Base-by-base conservation (phyloP, 2,797 vertebrate species). In the Sebastolobus alascanus region DNA sequence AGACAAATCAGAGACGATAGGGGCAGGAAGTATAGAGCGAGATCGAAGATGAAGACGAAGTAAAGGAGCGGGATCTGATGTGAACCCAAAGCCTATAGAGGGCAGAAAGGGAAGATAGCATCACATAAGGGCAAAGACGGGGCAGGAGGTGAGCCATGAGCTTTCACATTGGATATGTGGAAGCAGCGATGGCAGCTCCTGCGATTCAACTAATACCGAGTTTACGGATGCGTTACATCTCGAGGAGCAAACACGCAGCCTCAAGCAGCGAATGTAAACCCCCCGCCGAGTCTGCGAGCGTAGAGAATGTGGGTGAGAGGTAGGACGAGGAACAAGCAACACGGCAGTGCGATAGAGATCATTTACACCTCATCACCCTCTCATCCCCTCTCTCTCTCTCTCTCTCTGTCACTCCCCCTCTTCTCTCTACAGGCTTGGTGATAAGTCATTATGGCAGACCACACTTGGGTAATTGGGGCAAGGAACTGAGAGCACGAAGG, bases 391-490 rank as follows among this genome's bases (percentile, higher is more conserved):
- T 10, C 59, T n/a, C 29, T 55, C 66, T 20, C 35, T 14, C 37
- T 50, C 70, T 66, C 68, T 40, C 68, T 9, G 3, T 75, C 77
- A 73, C 75, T 67, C 63, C 66, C 29, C 31, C 63, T 68, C 82
- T 40, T 50, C 68, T 79, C 81, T 59, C 73, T 31, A 43, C 83
- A 80, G 33, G 71, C 84, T n/a, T 56, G 74, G 82, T 74, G 77
- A 90, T 81, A 90, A 92, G 83, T 93, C 89, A 92, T 90, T 84
- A 90, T 73, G 80, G 80, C 76, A 79, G 77, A 83, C 83, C 74
- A 80, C 84, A 86, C 82, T 89, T 74, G 70, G 63, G 80, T 92
- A 93, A 92, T 80, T 92, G 79, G 88, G 86, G 79, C 85, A 79
- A 78, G 55, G 58, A 72, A 73, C 77, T 75, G 12, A 63, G 88